Base-by-base conservation (phyloP, 2,888 invertebrate genomes). In the Nymphalis urticae region DNA sequence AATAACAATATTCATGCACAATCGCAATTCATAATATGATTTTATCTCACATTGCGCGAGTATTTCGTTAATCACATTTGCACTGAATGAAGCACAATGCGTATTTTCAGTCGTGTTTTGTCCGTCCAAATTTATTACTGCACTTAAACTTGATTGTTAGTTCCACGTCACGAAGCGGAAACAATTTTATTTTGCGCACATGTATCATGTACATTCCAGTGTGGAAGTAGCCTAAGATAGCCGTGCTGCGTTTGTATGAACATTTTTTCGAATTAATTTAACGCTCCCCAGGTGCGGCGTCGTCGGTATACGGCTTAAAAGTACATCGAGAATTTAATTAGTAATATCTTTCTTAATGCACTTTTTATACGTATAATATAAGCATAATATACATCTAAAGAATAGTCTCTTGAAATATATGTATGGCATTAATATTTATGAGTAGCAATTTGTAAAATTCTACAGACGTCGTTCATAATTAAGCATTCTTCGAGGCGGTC, bases 291-390 rank as follows among this genome's bases (percentile, higher is more conserved):
- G 90, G 91, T 88, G 88, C 85, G 79, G 77, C 69, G 65, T 64
- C 75, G 75, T 73, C 77, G 81, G 83, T 80, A 81, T 81, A 83
- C 81, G 85, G 88, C 86, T 88, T 88, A 85, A 81, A 86, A 85
- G 83, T 81, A 85, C 83, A 86, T 83, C 77, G 81, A 80, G 81
- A 80, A 86, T 88, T 89, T 90, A 91, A 92, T 91, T 91, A 91
- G 87, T 83, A 84, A 84, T 78, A 80, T 85, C 85, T 79, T 80
- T 85, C 85, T 83, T 85, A 85, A 85, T 76, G 74, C 76, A 75
- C 70, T 75, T 75, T 76, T 73, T 76, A 24, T 53, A 27, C 13
- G 13, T 7, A 9, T 24, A 53, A 16, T 24, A 27, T 16, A 51
- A 7, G 51, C 19, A 19, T 51, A 19, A 51, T 1, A 51, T 53